A percentile compares a stretch with the other conserved stretches of the same genome.
phyloP scores from a whole-genome alignment of 2,113 vertebrate species.

The Gambusia affinis region DNA sequence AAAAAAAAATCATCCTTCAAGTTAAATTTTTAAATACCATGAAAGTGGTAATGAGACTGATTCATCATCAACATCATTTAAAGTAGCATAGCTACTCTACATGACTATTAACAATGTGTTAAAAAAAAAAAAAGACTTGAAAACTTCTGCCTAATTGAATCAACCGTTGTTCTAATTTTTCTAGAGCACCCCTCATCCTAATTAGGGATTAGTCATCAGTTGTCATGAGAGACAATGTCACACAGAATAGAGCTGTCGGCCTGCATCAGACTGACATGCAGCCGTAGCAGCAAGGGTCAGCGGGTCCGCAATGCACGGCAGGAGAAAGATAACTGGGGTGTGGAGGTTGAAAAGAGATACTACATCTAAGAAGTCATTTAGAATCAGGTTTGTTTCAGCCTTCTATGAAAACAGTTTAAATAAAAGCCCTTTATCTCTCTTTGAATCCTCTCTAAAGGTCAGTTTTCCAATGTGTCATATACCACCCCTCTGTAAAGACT shows the following conservation, averaged over 20 bases:
- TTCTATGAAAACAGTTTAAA: constrained; percentile 30
- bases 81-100: neutral
- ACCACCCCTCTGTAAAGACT: constrained; percentile 4
- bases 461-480: constrained; percentile 30
- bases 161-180: constrained; percentile 64
- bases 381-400: constrained; percentile 34
- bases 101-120: constrained; percentile 28
- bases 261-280: constrained; percentile 66
- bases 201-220: constrained; percentile 59
- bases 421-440: constrained; percentile 21
- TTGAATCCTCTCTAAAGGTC: constrained; percentile 39
- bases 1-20: too few species aligned
- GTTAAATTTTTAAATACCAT: neutral
- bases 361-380: constrained; percentile 36
- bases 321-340: constrained; percentile 31
- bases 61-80: neutral
- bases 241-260: constrained; percentile 69
- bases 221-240: constrained; percentile 66
- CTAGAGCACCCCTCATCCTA: constrained; percentile 58
- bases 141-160: constrained; percentile 63
- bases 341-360: constrained; percentile 27
- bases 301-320: constrained; percentile 39
- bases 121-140: constrained; percentile 59
- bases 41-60: neutral
- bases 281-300: constrained; percentile 62